Evolutionary conservation across 2,113 vertebrate genomes (phyloP), one percentile per base, ranked within the genome.

Genomic region (Semicossyphus pulcher): DNA sequence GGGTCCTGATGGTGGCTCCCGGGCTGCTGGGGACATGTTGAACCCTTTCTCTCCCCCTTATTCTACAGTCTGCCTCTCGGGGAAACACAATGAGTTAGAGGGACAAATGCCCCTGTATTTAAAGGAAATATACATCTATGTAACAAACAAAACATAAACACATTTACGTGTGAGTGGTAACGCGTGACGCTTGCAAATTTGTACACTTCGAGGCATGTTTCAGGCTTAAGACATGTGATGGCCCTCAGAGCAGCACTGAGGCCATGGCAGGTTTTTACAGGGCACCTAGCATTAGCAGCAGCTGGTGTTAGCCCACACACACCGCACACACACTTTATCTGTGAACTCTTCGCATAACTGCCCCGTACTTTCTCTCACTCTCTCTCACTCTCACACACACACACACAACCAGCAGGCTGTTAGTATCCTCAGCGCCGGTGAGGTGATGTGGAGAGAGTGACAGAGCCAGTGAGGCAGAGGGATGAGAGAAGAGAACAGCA

Each of bases 371-470:
- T 47, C 36, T 66, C 23, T 49, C 32, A 25, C 2, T 9, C 7
- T 44, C 16, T 45, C 21, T 47, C 16, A 7, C 69, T 25, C 26
- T 31, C 48, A 71, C 59, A 42, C 63, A 32, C 51, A 68, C 72
- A 63, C 60, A 76, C 31, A 63, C 61, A 63, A 57, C 75, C 80
- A 80, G 89, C 83, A 77, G 83, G 80, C 80, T 81, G 88, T 91
- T 90, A 84, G 89, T 90, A 65, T 83, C 85, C 72, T 83, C 67
- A 68, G 83, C 61, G 20, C 66, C 6, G 26, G 76, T 60, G 72
- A 74, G 68, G 84, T 87, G 84, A 85, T 68, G 83, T 86, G 86
- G 61, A 80, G 78, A 63, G 78, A 80, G 79, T 67, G 83, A 85
- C 74, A 44, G 57, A 85, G 72, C 73, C 64, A 67, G 76, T 69